phyloP scores from a whole-genome alignment of 2,888 invertebrate genomes.

The Hofmannophila pseudospretella region DNA sequence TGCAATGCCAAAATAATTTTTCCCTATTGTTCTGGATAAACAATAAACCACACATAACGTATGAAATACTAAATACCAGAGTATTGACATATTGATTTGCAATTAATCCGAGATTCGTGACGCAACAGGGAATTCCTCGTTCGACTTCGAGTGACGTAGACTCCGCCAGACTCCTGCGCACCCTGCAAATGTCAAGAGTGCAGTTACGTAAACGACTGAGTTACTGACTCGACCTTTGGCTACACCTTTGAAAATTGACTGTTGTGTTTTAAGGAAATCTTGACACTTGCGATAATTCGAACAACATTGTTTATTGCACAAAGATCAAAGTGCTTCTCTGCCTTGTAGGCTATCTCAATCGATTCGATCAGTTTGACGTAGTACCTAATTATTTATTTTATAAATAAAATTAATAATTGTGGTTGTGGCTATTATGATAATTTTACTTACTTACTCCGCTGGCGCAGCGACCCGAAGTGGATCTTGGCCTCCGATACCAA shows the following conservation, averaged over 20 bases:
- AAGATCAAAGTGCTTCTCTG: constrained; percentile 6
- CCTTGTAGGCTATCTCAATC: too few relatives aligned
- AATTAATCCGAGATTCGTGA: constrained; percentile 35
- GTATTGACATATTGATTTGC: constrained; percentile 32
- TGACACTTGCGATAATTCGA: constrained; percentile 30
- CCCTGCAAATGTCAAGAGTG: constrained; percentile 60
- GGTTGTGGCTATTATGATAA: too few relatives aligned
- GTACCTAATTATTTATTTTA: too few relatives aligned
- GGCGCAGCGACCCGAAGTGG: too few relatives aligned
- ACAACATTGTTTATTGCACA: constrained; percentile 9
- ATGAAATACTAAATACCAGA: too few relatives aligned
- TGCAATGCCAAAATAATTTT: too few relatives aligned
- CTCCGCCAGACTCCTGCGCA: constrained; percentile 30
- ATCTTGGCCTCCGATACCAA: too few relatives aligned
- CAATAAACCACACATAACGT: too few relatives aligned
- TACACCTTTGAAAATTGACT: constrained; percentile 56
- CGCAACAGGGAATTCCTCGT: constrained; percentile 60
- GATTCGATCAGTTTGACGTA: too few relatives aligned
- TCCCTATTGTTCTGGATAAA: constrained; percentile 1
- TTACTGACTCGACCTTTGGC: constrained; percentile 49
- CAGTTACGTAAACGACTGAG: constrained; percentile 50
- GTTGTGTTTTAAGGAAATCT: constrained; percentile 49
- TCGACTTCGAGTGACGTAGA: constrained; percentile 31
- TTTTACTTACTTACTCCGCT: too few relatives aligned
- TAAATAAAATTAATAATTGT: too few relatives aligned